Base-by-base conservation (phyloP, 2,113 vertebrate genomes). In the Tetraodon nigroviridis region DNA sequence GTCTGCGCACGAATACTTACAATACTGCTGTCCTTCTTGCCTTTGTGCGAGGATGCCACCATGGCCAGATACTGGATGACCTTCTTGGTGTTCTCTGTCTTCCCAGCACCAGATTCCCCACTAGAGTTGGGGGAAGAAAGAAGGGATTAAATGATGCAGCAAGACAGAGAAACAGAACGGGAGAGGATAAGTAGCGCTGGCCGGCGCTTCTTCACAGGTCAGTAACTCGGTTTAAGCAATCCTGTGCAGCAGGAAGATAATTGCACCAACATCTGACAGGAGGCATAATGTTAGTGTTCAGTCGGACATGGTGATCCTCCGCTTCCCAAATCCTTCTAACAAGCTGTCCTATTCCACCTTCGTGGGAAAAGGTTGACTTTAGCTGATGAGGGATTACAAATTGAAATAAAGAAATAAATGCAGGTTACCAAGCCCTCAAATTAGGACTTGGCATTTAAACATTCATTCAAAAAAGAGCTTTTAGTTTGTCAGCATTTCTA, bases 11-110 rank as follows among this genome's bases (percentile, higher is more conserved):
- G 6, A 50, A 78, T 71, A 90, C 89, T 88, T 83, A 90, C 89
- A 74, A 72, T 77, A 37, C 80, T 87, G 71, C 83, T 79, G 76
- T 89, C 88, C 67, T 83, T 90, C 70, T 97, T 98, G 86, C 94
- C 93, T 84, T 98, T 98, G 61, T 98, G 95, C 1, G 96, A 98
- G 19, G 96, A 96, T 51, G 96, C 96, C 52, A 98, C 95, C 7
- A 95, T 86, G 8, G 96, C 96, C 84, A 98, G 87, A 76, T 98
- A 98, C 87, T 98, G 96, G 85, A 98, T 98, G 74, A 98, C 96
- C 76, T 98, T 98, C 84, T 98, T 98, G 79, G 96, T 98, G 73
- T 98, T 98, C 80, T 98, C 96, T 0, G 96, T 98, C 82, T 98
- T 98, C 42, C 96, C 96, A 2, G 96, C 96, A 51, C 96, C 96